These are phyloP conservation scores for Spheniscus humboldti DNA, from an alignment of 2,797 vertebrate genomes.

Conservation along the genomic window DNA sequence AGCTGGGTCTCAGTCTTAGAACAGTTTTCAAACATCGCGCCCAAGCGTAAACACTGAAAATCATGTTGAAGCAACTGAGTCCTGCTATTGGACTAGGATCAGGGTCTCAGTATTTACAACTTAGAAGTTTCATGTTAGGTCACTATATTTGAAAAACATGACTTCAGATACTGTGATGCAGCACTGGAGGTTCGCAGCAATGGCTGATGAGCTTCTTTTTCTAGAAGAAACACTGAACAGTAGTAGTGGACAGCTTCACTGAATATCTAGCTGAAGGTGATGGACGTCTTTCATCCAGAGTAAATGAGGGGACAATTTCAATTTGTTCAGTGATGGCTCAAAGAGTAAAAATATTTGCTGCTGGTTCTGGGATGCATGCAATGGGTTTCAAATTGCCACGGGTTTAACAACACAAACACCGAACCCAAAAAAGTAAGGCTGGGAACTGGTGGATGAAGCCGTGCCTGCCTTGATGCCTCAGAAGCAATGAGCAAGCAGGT, in stretches of 20 bases:
- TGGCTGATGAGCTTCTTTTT: neutral
- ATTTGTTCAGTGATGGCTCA: neutral
- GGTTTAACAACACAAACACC: neutral
- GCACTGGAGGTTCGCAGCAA: neutral
- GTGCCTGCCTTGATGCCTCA: neutral
- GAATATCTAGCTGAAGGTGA: neutral
- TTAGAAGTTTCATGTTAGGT: neutral
- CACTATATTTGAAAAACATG: neutral
- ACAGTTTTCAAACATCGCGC: neutral
- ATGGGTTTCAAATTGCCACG: neutral
- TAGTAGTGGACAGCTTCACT: neutral
- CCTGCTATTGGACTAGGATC: neutral
- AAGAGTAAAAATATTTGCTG: neutral
- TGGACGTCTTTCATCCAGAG: neutral
- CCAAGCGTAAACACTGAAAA: neutral
- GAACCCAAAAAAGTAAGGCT: neutral
- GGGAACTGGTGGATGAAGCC: neutral
- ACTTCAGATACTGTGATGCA: neutral
- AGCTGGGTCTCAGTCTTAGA: neutral
- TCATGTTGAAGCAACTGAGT: neutral
- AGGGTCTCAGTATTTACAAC: neutral
- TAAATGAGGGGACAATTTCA: neutral
- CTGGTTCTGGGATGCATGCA: neutral
- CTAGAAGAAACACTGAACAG: neutral
- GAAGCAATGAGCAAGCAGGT: neutral